Evolutionary conservation across 2,888 invertebrate genomes (phyloP), one percentile per base, ranked within the genome.

Genomic region (Pachycephus smyrnensis): DNA sequence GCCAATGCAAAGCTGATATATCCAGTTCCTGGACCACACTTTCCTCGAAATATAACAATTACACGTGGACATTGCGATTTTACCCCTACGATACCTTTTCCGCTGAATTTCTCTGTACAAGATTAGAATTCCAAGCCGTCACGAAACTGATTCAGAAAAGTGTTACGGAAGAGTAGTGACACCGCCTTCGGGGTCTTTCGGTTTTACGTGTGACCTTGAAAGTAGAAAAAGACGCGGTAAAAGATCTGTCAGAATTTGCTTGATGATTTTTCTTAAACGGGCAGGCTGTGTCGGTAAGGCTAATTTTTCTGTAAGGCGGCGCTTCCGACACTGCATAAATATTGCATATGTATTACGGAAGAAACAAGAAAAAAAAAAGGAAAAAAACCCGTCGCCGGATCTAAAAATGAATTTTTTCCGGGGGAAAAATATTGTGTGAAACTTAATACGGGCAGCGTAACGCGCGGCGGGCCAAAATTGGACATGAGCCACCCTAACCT

Each of bases 401-500:
- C 80, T 84, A 83, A 85, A 86, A 86, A 82, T 84, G 84, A 83
- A 82, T 82, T 85, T 85, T 88, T 87, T 87, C 81, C 81, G 83
- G 77, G 86, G 84, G 88, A 89, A 89, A 90, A 91, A 91, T 90
- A 91, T 91, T 89, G 88, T 86, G 87, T 91, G 91, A 91, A 91
- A 91, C 88, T 91, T 88, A 89, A 91, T 91, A 91, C 91, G 89
- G 87, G 86, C 86, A 84, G 89, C 87, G 89, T 89, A 87, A 89
- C 88, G 88, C 89, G 86, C 85, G 86, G 88, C 90, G 88, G 86
- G 88, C 91, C 91, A 91, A 91, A 91, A 91, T 91, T 91, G 91
- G 91, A 91, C 90, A 91, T 90, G 91, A 89, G 91, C 90, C 91
- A 90, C 89, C 91, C 89, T 86, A 88, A 90, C 90, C 84, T 89